Conservation (phyloP, 35 echinoderm and acorn worm genomes). For the Apostichopus californicus region DNA sequence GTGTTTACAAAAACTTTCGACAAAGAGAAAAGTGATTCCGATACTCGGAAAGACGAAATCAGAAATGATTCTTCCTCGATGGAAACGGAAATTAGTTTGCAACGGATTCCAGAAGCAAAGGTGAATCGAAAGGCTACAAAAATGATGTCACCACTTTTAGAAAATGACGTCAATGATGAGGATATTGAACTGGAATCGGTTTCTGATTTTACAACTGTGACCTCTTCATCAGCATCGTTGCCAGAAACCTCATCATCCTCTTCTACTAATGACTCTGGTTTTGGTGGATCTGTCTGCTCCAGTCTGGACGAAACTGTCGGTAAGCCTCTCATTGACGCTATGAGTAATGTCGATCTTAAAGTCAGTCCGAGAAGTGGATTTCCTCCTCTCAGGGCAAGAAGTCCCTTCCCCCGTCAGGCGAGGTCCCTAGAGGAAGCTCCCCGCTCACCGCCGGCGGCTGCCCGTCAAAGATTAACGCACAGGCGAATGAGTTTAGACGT, state of each 20-base stretch:
- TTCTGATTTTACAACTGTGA: not conserved
- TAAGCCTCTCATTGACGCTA: not conserved
- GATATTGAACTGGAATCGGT: not conserved
- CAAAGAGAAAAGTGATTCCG: too few relatives aligned
- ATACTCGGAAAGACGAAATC: too few relatives aligned
- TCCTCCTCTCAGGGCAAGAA: not conserved
- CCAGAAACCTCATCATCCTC: not conserved
- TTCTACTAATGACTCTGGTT: not conserved
- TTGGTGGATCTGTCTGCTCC: not conserved
- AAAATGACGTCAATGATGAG: not conserved
- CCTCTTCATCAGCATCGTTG: not conserved
- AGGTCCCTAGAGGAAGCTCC: not conserved
- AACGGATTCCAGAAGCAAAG: not conserved
- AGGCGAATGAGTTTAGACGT: not conserved
- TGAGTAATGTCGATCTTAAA: not conserved
- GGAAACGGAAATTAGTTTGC: not conserved
- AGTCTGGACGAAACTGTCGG: not conserved
- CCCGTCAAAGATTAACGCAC: not conserved
- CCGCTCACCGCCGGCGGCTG: not conserved
- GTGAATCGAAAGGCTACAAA: not conserved
- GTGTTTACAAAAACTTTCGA: too few relatives aligned
- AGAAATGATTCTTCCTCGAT: too few relatives aligned
- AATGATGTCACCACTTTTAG: conserved; percentile 10
- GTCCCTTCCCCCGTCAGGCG: not conserved
- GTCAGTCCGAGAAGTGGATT: not conserved